Conservation (phyloP, 2,113 vertebrate genomes). For the Syrrhaptes paradoxus region DNA sequence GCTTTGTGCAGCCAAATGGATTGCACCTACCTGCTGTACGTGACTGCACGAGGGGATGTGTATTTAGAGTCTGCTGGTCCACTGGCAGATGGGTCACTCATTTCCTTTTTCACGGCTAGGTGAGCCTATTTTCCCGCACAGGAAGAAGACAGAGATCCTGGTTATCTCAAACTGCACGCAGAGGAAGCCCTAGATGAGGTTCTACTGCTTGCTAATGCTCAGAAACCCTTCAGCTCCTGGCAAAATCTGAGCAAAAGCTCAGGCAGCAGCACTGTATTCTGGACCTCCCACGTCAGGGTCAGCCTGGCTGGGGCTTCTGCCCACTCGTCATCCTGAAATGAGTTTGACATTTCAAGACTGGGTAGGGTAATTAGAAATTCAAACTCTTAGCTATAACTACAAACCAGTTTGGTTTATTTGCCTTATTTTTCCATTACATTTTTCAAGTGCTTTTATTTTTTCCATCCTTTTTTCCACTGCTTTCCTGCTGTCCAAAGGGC, state of each 20-base stretch:
- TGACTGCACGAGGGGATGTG: background rate
- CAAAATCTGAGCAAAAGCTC: background rate
- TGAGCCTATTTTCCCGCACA: background rate
- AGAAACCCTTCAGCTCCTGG: background rate
- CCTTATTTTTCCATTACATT: background rate
- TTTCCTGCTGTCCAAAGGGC: background rate
- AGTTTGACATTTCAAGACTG: background rate
- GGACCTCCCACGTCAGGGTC: background rate
- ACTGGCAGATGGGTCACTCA: background rate
- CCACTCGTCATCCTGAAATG: background rate
- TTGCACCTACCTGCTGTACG: background rate
- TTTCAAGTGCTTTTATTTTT: background rate
- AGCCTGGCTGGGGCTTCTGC: background rate
- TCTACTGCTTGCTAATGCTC: background rate
- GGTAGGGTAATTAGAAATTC: background rate
- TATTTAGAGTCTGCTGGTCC: background rate
- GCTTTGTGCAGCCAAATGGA: background rate
- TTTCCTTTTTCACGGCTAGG: background rate
- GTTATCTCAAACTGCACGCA: background rate
- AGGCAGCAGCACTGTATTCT: background rate
- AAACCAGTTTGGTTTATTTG: background rate
- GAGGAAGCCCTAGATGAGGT: background rate
- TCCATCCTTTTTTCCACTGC: background rate
- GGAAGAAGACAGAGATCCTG: background rate
- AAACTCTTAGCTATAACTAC: background rate